Evolutionary conservation across 2,797 vertebrate genomes (phyloP), one percentile per base, ranked within the genome.

Genomic region (Danio kyathit): DNA sequence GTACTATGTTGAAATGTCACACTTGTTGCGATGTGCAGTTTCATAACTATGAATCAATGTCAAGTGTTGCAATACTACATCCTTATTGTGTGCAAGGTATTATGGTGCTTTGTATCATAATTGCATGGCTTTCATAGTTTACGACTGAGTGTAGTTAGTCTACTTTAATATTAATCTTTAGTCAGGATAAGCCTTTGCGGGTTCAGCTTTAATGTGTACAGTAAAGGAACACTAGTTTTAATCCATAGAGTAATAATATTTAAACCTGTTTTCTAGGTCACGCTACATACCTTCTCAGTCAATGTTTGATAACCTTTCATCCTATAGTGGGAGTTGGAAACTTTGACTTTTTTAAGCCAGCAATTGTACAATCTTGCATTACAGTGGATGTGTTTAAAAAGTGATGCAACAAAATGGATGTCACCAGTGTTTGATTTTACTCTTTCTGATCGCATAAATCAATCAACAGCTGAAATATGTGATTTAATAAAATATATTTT

Each of bases 181-280:
- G 14, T 21, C 9, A 21, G 60, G 29, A 61, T 75, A 41, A 52
- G 40, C 13, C 8, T 73, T 73, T 56, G 51, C 38, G 29, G 44
- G 44, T 7, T 57, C 12, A 48, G 5, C 4, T 67, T 38, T 38
- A 49, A 59, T 63, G 9, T 29, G 59, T 57, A 51, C 4, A 49
- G 43, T 56, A 52, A 75, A 79, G 74, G 21, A 40, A 52, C 19
- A 81, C 44, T 84, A 86, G 81, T 85, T 89, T 82, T 71, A 57
- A 59, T 78, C 52, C 72, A 66, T 81, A 75, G 75, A 49, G 16
- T 51, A 61, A 66, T 75, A 65, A 59, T 75, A 80, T 82, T 83
- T 84, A 74, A 89, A 88, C 76, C 52, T 81, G 84, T 84, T 91
- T 89, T 44, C 63, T 73, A 80, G 41, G 83, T 74, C 79, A 83